Evolutionary conservation across 2,113 vertebrate genomes (phyloP).

Genomic region (Zapornia atra): DNA sequence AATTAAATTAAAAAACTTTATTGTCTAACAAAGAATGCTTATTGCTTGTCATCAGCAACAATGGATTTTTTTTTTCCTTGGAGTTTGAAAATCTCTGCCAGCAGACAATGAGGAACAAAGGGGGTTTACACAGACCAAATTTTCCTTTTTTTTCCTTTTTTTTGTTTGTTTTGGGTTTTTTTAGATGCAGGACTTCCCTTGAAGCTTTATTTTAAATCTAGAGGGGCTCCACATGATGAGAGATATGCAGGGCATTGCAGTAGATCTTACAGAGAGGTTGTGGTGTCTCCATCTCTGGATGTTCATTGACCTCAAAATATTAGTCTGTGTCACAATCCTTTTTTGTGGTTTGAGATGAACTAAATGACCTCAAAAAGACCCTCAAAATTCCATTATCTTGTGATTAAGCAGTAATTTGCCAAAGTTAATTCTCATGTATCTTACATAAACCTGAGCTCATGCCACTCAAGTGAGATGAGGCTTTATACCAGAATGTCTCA

Average conservation of each 20-base stretch:
- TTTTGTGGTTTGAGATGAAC: background rate
- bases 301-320: background rate
- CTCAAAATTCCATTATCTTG: background rate
- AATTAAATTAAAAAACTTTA: slow-evolving; percentile 19
- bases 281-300: background rate
- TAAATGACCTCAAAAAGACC: background rate
- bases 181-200: background rate
- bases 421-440: background rate
- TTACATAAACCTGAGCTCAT: background rate
- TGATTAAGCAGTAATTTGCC: background rate
- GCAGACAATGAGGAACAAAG: background rate
- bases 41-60: slow-evolving; percentile 25
- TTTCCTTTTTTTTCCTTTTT: fast-evolving
- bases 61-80: background rate
- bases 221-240: background rate
- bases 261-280: background rate
- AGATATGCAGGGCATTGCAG: background rate
- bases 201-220: background rate
- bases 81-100: background rate
- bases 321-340: background rate
- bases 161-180: background rate
- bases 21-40: background rate
- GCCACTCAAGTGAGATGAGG: background rate
- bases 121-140: background rate
- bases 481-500: background rate